Evolutionary conservation across 2,888 invertebrate genomes (phyloP).

Genomic region (Erannis defoliaria): DNA sequence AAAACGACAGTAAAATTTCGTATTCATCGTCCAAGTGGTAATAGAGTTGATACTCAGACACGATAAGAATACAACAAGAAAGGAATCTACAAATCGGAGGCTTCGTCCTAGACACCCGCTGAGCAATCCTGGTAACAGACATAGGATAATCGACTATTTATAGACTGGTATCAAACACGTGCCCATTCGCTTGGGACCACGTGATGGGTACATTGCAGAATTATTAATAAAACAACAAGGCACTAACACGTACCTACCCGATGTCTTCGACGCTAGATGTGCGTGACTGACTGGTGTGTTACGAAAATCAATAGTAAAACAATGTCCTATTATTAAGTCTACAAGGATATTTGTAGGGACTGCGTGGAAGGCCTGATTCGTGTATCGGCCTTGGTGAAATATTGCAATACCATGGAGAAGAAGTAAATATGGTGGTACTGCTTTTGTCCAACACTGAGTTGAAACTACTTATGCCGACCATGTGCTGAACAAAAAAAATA

Average conservation of each 20-base stretch:
- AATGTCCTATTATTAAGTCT: slow-evolving; percentile 61
- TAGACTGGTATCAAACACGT: slow-evolving; percentile 76
- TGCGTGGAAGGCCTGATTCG: slow-evolving; percentile 1
- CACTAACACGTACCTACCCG: slow-evolving; percentile 47
- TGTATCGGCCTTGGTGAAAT: slow-evolving; percentile 1
- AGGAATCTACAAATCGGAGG: slow-evolving; percentile 29
- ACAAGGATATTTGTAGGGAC: slow-evolving; percentile 50
- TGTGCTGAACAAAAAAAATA: no score
- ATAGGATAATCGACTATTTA: slow-evolving; percentile 75
- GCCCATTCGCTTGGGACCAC: slow-evolving; percentile 69
- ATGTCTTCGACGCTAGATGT: slow-evolving; percentile 56
- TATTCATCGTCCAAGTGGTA: slow-evolving; percentile 7
- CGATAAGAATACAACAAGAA: slow-evolving; percentile 2
- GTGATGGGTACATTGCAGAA: slow-evolving; percentile 66
- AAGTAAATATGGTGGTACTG: neutral
- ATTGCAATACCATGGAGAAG: neutral
- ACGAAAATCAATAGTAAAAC: slow-evolving; percentile 67
- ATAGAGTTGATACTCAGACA: slow-evolving; percentile 6
- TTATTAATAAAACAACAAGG: slow-evolving; percentile 49
- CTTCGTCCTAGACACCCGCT: slow-evolving; percentile 64
- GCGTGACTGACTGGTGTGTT: slow-evolving; percentile 65
- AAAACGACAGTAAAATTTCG: slow-evolving; percentile 3
- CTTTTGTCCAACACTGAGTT: neutral
- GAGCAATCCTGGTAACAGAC: slow-evolving; percentile 67
- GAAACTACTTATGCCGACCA: neutral